These are phyloP conservation scores for Hyphantria cunea DNA, from an alignment of 1,140 invertebrate species.

Conservation along the genomic window DNA sequence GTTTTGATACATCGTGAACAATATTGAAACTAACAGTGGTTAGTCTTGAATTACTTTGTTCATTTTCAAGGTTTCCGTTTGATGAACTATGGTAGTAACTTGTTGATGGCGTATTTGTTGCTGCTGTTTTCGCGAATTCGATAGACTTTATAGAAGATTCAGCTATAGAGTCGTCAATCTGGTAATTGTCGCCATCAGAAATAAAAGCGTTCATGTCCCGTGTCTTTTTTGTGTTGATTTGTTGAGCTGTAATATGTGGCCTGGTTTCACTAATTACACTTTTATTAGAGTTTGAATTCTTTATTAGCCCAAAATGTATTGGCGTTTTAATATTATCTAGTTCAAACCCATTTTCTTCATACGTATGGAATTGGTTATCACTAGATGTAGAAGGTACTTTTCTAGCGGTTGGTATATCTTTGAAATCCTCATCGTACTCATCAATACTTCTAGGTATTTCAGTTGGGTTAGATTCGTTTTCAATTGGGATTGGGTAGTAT, in stretches of 20 bases:
- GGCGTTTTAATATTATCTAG: not conserved
- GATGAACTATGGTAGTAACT: conserved; percentile 54
- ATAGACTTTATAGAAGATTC: conserved; percentile 53
- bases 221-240: conserved; percentile 5
- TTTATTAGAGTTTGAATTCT: conserved; percentile 1
- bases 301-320: not conserved
- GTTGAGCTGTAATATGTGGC: conserved; percentile 1
- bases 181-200: conserved; percentile 27
- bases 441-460: conserved; percentile 7
- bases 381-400: conserved; percentile 25
- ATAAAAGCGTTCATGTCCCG: conserved; percentile 4
- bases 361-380: conserved; percentile 18
- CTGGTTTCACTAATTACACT: conserved; percentile 28
- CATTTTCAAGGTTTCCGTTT: conserved; percentile 42
- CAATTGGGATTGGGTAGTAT: conserved; percentile 12
- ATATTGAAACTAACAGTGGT: conserved; percentile 75
- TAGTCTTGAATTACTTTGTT: conserved; percentile 49
- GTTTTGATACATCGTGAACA: conserved; percentile 65
- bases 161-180: conserved; percentile 53
- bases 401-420: conserved; percentile 29
- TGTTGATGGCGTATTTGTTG: conserved; percentile 27
- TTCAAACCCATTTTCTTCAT: not conserved
- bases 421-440: conserved; percentile 18
- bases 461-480: conserved; percentile 6
- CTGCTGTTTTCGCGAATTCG: conserved; percentile 31